Conservation (phyloP, 2,797 vertebrate genomes). For the Alfaro cultratus region DNA sequence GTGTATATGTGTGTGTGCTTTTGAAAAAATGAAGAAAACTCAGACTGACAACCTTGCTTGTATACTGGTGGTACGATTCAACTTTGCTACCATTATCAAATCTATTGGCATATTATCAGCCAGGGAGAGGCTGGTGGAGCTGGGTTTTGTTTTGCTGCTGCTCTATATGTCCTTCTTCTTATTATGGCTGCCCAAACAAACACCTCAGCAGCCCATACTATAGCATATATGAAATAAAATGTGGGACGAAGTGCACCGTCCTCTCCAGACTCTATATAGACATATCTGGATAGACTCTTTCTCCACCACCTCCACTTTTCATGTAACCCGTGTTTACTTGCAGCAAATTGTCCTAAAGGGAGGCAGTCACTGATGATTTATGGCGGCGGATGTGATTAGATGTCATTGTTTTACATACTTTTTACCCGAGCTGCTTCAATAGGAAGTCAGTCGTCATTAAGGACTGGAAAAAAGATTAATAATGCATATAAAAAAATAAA, state of each 20-base stretch:
- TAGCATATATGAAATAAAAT: constrained; percentile 42
- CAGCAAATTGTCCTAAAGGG: constrained; percentile 68
- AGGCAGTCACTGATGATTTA: constrained; percentile 62
- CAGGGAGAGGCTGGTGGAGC: constrained; percentile 39
- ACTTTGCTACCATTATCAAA: constrained; percentile 50
- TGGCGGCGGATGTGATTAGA: constrained; percentile 69
- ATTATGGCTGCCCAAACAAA: constrained; percentile 50
- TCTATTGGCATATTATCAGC: constrained; percentile 62
- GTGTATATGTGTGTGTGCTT: not conserved
- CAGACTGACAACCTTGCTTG: constrained; percentile 60
- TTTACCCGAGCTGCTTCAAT: constrained; percentile 55
- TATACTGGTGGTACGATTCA: constrained; percentile 43
- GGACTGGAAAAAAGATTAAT: constrained; percentile 21
- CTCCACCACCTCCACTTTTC: constrained; percentile 37
- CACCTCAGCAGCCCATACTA: constrained; percentile 11
- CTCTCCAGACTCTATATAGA: constrained; percentile 35
- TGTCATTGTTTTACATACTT: constrained; percentile 63
- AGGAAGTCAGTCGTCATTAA: constrained; percentile 63
- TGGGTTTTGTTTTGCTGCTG: constrained; percentile 39
- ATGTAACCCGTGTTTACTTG: constrained; percentile 54
- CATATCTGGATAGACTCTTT: constrained; percentile 27
- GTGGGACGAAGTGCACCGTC: constrained; percentile 36
- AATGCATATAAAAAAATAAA: not conserved
- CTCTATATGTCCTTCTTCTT: constrained; percentile 26
- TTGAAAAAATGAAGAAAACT: constrained; percentile 50